Evolutionary conservation across 1,140 invertebrate species (phyloP), one percentile per base, ranked within the genome.

Genomic region (Eciton burchellii): DNA sequence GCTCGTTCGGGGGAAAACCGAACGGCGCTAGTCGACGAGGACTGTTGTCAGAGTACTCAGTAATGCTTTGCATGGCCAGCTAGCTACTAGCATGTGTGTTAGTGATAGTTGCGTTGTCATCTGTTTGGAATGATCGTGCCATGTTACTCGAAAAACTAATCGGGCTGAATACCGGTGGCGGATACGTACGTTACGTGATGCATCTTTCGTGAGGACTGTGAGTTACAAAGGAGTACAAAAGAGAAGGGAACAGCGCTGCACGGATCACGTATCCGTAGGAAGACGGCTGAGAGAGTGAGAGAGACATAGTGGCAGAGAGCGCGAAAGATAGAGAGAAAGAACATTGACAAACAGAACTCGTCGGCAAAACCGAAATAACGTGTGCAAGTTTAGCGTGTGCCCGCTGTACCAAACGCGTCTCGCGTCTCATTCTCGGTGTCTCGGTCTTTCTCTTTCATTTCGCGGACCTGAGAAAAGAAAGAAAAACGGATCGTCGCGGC

Each of bases 61-160:
- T 93, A 92, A 93, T 91, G 93, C 93, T 94, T 92, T 91, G 92
- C 92, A 92, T 92, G 92, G 92, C 91, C 90, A 92, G 85, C 91
- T 88, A 91, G 90, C 72, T 88, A 73, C 83, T 84, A 85, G 84
- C 88, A 79, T 81, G 86, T 57, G 88, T 73, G 90, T 92, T 66
- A 87, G 88, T 92, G 88, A 91, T 87, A 91, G 82, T 92, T 88
- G 86, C 83, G 81, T 88, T 70, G 76, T 88, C 86, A 82, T 89
- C 89, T 73, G 87, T 85, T 88, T 86, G 83, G 88, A 90, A 91
- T 92, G 92, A 91, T 90, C 86, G 86, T 88, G 86, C 84, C 76
- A 83, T 87, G 86, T 87, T 87, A 81, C 82, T 81, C 66, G 84
- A 81, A 60, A 47, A 81, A 73, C 45, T 49, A 87, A 74, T 24